phyloP scores from a whole-genome alignment of 1,140 invertebrate genomes.

The Drosophila cardini region DNA sequence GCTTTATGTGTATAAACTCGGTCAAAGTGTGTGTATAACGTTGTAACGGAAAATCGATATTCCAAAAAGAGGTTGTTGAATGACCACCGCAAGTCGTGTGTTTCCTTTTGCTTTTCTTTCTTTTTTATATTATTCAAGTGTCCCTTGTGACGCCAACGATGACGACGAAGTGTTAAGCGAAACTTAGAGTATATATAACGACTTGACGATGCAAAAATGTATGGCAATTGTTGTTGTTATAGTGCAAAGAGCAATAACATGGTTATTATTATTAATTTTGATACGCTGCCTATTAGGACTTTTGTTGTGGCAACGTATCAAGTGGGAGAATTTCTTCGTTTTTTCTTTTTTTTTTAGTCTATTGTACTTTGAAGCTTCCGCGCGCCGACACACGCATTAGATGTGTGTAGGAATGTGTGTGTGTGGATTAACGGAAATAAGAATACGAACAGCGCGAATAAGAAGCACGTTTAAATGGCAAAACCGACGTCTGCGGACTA shows the following conservation, averaged over 20 bases:
- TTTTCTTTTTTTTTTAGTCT: neutral
- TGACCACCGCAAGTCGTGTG: conserved; percentile 35
- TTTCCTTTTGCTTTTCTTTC: conserved; percentile 1
- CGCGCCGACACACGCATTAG: conserved; percentile 42
- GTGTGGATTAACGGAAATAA: conserved; percentile 41
- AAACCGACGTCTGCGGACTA: conserved; percentile 78
- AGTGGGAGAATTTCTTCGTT: conserved; percentile 12
- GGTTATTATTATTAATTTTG: conserved; percentile 1
- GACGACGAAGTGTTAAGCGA: neutral
- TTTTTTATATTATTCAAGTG: neutral
- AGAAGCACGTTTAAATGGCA: conserved; percentile 79
- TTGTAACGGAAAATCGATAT: conserved; percentile 79
- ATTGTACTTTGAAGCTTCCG: conserved; percentile 26
- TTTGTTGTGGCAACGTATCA: conserved; percentile 15
- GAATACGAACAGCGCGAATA: conserved; percentile 49
- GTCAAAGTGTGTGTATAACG: conserved; percentile 81
- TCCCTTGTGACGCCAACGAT: conserved; percentile 22
- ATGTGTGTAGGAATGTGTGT: conserved; percentile 47
- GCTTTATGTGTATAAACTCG: conserved; percentile 60
- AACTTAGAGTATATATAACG: conserved; percentile 11
- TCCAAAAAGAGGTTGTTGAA: conserved; percentile 65
- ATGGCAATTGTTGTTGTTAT: conserved; percentile 10
- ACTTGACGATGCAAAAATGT: neutral
- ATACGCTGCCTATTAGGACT: conserved; percentile 6
- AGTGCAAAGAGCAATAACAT: conserved; percentile 12